phyloP scores from a whole-genome alignment of 1,140 invertebrate species.

The Fopius arisanus region DNA sequence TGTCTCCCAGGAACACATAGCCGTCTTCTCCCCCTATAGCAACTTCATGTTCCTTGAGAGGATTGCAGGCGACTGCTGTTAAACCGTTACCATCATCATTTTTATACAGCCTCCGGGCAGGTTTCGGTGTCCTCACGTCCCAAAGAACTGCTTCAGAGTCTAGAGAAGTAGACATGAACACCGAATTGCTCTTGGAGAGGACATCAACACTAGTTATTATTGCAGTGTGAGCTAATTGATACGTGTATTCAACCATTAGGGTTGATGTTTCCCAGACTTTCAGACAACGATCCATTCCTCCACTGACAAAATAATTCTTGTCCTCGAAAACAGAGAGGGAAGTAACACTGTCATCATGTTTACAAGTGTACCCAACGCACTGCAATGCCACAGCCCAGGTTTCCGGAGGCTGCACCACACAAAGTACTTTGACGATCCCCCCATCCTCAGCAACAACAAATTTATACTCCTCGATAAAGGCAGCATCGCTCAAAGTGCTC shows the following conservation, averaged over 20 bases:
- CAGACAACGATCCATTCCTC: slow-evolving; percentile 55
- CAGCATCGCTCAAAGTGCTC: slow-evolving; percentile 46
- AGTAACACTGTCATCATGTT: slow-evolving; percentile 51
- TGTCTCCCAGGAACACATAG: slow-evolving; percentile 46
- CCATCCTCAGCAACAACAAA: slow-evolving; percentile 55
- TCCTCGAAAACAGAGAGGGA: slow-evolving; percentile 49
- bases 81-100: slow-evolving; percentile 35
- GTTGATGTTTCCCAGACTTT: slow-evolving; percentile 56
- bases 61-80: slow-evolving; percentile 48
- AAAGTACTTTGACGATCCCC: slow-evolving; percentile 50
- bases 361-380: slow-evolving; percentile 42
- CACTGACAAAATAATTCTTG: slow-evolving; percentile 46
- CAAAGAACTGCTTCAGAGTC: slow-evolving; percentile 53
- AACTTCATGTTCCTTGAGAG: slow-evolving; percentile 44
- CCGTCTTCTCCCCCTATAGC: slow-evolving; percentile 51
- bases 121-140: slow-evolving; percentile 52
- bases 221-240: slow-evolving; percentile 47
- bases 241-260: slow-evolving; percentile 45
- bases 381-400: slow-evolving; percentile 35
- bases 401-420: slow-evolving; percentile 34
- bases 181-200: slow-evolving; percentile 42
- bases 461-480: slow-evolving; percentile 44
- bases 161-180: slow-evolving; percentile 52
- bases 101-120: slow-evolving; percentile 40
- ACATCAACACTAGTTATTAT: slow-evolving; percentile 47